Percentiles rank a stretch among this genome's conserved stretches.
Evolutionary conservation across 2,888 invertebrate genomes (phyloP).

Genomic region (Drosophila putrida): DNA sequence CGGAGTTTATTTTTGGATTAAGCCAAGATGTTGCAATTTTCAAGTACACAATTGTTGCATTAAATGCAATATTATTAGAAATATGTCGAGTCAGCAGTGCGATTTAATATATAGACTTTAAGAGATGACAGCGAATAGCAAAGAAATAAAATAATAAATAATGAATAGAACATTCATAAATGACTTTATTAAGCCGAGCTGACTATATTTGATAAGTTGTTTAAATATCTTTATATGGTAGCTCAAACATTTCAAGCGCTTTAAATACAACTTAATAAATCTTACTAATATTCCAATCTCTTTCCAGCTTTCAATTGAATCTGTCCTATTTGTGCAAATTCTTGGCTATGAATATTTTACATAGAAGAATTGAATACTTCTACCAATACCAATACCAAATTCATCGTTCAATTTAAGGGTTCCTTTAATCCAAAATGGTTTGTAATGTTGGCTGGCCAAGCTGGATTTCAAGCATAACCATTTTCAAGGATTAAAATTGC

Average conservation of each 20-base stretch:
- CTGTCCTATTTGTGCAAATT: background rate
- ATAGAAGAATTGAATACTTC: background rate
- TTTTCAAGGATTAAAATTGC: conserved; percentile 32
- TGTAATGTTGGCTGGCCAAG: conserved; percentile 1
- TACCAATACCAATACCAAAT: conserved; percentile 25
- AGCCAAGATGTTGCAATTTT: conserved; percentile 15
- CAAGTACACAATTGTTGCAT: conserved; percentile 1
- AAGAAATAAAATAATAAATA: background rate
- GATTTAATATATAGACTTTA: background rate
- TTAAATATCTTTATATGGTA: too few relatives aligned
- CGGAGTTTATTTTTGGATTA: conserved; percentile 25
- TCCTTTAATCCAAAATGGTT: conserved; percentile 15
- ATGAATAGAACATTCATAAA: too few relatives aligned
- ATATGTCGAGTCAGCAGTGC: conserved; percentile 7
- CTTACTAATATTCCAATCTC: too few relatives aligned
- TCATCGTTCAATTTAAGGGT: conserved; percentile 20
- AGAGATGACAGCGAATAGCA: background rate
- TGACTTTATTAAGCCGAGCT: too few relatives aligned
- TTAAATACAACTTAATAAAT: too few relatives aligned
- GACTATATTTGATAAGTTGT: too few relatives aligned
- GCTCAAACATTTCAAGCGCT: too few relatives aligned
- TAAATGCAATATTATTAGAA: conserved; percentile 16
- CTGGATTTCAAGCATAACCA: conserved; percentile 24
- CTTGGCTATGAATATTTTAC: conserved; percentile 9
- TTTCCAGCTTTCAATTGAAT: too few relatives aligned